phyloP scores from a whole-genome alignment of 1,140 invertebrate species.

The Ceratosolen fusciceps region DNA sequence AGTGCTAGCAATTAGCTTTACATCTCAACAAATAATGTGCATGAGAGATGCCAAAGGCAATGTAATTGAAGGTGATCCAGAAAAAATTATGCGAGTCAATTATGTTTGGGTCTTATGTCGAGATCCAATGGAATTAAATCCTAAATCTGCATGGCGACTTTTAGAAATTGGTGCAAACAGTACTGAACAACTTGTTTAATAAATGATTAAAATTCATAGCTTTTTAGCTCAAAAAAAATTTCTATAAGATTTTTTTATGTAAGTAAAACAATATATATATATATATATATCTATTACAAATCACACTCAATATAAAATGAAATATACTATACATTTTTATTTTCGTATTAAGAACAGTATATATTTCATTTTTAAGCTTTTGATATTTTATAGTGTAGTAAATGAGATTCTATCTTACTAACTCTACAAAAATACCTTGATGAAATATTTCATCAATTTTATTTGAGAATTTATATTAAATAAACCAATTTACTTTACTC shows the following conservation, averaged over 20 bases:
- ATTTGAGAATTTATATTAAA: background rate
- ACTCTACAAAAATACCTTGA: background rate
- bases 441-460: background rate
- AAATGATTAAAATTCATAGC: background rate
- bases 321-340: background rate
- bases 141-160: conserved; percentile 95
- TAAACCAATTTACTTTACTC: background rate
- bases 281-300: background rate
- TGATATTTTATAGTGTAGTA: background rate
- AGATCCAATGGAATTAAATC: conserved; percentile 94
- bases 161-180: conserved; percentile 93
- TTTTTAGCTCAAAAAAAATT: conserved; percentile 38
- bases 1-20: conserved; percentile 95
- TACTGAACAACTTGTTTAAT: conserved; percentile 90
- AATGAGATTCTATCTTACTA: no score
- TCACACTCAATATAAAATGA: background rate
- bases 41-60: conserved; percentile 87
- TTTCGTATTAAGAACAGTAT: background rate
- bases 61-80: conserved; percentile 94
- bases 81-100: conserved; percentile 95
- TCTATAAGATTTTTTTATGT: conserved; percentile 51
- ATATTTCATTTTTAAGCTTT: background rate
- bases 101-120: conserved; percentile 99
- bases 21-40: conserved; percentile 96
- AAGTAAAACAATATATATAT: no score